Percentiles rank a stretch among this genome's conserved stretches.
Evolutionary conservation across 2,888 invertebrate genomes (phyloP).

Genomic region (Acrobasis suavella): DNA sequence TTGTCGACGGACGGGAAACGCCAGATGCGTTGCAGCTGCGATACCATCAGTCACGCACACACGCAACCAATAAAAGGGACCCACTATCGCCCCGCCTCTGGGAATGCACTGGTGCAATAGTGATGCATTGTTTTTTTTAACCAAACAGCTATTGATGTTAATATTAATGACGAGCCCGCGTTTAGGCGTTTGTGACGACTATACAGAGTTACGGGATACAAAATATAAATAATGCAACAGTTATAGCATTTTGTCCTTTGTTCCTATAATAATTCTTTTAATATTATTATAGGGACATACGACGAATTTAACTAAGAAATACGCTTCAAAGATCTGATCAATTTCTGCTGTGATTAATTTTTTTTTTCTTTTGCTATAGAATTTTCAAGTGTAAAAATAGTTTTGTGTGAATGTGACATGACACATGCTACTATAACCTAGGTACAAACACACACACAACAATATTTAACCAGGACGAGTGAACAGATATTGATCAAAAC

Average conservation of each 20-base stretch:
- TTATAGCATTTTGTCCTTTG: conserved; percentile 1
- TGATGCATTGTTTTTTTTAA: not conserved
- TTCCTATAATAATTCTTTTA: not conserved
- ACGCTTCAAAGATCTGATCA: conserved; percentile 14
- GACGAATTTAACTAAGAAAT: not conserved
- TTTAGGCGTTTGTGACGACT: conserved; percentile 7
- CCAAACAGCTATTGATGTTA: not conserved
- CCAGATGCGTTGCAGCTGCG: conserved; percentile 15
- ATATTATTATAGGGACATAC: conserved; percentile 5
- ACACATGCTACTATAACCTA: not conserved
- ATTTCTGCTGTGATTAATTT: not conserved
- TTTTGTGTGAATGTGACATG: conserved; percentile 12
- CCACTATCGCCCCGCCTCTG: conserved; percentile 5
- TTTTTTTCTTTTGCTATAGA: no score
- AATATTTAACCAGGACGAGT: not conserved
- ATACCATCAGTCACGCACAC: not conserved
- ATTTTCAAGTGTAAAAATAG: not conserved
- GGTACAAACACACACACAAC: not conserved
- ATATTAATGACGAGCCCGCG: conserved; percentile 13
- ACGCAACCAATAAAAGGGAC: conserved; percentile 8
- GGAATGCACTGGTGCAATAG: conserved; percentile 8
- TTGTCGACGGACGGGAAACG: conserved; percentile 7
- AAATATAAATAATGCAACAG: conserved; percentile 11
- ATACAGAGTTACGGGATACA: conserved; percentile 13
- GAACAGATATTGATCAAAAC: conserved; percentile 15